A percentile compares a stretch with the other conserved stretches of the same genome.
These are phyloP conservation scores for Hoplodrina ambigua DNA, from an alignment of 2,888 invertebrate genomes.

Conservation along the genomic window DNA sequence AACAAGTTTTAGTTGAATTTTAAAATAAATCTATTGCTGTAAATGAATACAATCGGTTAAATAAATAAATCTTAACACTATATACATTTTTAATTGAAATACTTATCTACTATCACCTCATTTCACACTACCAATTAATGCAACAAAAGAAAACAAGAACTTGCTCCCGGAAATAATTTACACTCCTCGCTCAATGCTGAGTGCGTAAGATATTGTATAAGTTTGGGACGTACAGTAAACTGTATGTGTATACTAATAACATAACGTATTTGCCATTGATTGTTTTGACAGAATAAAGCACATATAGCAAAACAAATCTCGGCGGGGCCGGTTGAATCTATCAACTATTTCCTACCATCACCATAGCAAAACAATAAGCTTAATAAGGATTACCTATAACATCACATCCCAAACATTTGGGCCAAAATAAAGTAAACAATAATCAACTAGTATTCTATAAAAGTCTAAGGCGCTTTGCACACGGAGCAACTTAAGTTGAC, in stretches of 20 bases:
- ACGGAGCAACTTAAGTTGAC: no score
- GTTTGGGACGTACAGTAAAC: no score
- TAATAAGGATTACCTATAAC: background rate
- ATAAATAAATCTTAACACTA: constrained; percentile 26
- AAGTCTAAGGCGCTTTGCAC: no score
- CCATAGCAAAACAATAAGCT: background rate
- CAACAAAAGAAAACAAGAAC: constrained; percentile 9
- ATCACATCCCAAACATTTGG: no score
- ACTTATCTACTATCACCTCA: constrained; percentile 31
- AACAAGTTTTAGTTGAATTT: background rate
- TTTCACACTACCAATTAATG: constrained; percentile 11
- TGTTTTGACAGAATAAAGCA: no score
- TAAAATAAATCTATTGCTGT: background rate
- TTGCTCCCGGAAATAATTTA: background rate
- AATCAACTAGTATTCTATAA: background rate
- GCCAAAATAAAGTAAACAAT: background rate
- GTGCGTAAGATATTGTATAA: no score
- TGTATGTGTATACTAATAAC: no score
- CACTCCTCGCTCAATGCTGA: background rate
- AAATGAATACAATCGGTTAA: constrained; percentile 9
- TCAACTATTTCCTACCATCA: background rate
- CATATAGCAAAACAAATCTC: background rate
- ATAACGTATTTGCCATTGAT: no score
- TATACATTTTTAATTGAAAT: constrained; percentile 23
- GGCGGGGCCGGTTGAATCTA: background rate